Evolutionary conservation across 2,113 vertebrate species (phyloP).

Genomic region (Falco punctatus): DNA sequence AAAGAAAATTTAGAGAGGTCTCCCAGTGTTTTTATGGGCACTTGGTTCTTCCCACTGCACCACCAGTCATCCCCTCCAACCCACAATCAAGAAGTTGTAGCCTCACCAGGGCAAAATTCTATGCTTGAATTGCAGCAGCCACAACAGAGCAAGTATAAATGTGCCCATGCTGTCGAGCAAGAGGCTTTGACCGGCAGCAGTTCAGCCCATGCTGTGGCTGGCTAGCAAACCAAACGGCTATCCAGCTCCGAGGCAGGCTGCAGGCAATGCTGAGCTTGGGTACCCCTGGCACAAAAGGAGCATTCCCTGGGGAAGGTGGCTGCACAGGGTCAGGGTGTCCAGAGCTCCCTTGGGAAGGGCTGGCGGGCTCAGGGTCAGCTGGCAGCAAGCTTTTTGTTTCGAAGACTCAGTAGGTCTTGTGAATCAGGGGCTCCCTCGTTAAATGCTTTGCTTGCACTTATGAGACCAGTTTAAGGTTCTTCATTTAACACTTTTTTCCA

Average conservation of each 20-base stretch:
- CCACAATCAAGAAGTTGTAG: neutral
- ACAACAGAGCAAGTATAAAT: neutral
- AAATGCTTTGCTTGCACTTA: neutral
- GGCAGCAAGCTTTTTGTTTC: neutral
- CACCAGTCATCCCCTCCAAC: neutral
- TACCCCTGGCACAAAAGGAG: neutral
- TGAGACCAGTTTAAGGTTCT: neutral
- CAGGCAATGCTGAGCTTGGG: neutral
- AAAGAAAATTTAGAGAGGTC: neutral
- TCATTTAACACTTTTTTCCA: neutral
- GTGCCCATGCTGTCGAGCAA: neutral
- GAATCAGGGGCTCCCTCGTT: neutral
- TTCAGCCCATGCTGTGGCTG: neutral
- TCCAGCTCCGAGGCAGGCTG: neutral
- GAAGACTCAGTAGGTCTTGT: neutral
- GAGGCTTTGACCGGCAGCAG: neutral
- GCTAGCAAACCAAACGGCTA: neutral
- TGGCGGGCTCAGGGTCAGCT: neutral
- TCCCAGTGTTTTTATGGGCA: neutral
- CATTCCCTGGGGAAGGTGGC: neutral
- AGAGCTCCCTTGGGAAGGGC: neutral
- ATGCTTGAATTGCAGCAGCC: neutral
- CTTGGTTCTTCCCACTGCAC: neutral
- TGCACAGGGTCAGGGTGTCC: rapidly evolving
- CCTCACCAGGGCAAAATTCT: neutral